A percentile compares a stretch with the other conserved stretches of the same genome.
These are phyloP conservation scores for Amblyopsis hoosieri DNA, from an alignment of 2,797 vertebrate genomes.

Conservation along the genomic window DNA sequence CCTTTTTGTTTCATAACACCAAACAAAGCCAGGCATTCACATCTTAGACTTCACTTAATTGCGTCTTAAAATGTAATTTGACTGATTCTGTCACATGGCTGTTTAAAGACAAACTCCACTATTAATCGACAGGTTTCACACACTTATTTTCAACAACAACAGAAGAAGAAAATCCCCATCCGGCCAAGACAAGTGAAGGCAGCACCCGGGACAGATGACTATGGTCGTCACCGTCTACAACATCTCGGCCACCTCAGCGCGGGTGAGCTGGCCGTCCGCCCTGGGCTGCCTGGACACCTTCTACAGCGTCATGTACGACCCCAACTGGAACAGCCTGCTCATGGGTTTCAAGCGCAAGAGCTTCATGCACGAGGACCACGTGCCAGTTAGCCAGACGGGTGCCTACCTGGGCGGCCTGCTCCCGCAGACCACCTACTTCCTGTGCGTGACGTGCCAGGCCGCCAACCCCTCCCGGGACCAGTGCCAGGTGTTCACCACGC, in stretches of 20 bases:
- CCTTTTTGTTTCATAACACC: too few relatives aligned
- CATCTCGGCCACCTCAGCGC: constrained; percentile 81
- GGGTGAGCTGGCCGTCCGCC: constrained; percentile 81
- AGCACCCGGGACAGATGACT: not conserved
- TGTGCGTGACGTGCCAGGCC: constrained; percentile 88
- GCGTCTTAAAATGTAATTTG: too few relatives aligned
- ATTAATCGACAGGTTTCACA: too few relatives aligned
- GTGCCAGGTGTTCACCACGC: constrained; percentile 85
- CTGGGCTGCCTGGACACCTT: constrained; percentile 84
- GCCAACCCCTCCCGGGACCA: constrained; percentile 84
- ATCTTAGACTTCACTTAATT: too few relatives aligned
- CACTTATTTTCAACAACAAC: too few relatives aligned
- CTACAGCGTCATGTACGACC: constrained; percentile 91
- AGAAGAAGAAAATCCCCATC: too few relatives aligned
- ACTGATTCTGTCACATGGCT: too few relatives aligned
- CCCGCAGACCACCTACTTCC: constrained; percentile 84
- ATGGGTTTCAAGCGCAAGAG: constrained; percentile 83
- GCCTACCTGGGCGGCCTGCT: constrained; percentile 82
- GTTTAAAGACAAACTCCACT: too few relatives aligned
- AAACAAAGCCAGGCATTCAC: too few relatives aligned
- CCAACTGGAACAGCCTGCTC: constrained; percentile 86
- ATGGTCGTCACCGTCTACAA: constrained; percentile 85
- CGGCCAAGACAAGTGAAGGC: not conserved
- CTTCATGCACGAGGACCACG: constrained; percentile 85
- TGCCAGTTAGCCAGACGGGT: constrained; percentile 83